These are phyloP conservation scores for Amphipyra berbera DNA, from an alignment of 2,888 invertebrate genomes.

Conservation along the genomic window DNA sequence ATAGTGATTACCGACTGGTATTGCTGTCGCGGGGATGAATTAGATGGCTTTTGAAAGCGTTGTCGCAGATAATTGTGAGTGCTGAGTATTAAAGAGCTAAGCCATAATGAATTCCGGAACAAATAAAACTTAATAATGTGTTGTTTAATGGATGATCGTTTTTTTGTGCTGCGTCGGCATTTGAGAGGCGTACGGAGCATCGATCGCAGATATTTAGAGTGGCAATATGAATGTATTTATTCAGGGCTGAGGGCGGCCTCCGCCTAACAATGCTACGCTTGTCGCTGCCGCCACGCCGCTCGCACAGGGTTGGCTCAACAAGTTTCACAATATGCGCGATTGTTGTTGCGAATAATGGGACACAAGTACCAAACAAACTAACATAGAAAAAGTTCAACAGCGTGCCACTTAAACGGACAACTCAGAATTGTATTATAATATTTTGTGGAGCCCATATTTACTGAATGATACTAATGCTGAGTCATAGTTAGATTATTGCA, in stretches of 20 bases:
- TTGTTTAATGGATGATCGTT: constrained; percentile 61
- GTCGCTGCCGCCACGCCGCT: constrained; percentile 79
- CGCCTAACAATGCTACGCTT: constrained; percentile 89
- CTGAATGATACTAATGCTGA: not conserved
- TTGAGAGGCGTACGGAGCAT: constrained; percentile 70
- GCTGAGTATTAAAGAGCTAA: constrained; percentile 14
- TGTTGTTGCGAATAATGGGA: constrained; percentile 27
- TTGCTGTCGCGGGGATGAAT: constrained; percentile 20
- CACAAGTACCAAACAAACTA: constrained; percentile 3
- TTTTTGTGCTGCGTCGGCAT: constrained; percentile 64
- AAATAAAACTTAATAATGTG: constrained; percentile 59
- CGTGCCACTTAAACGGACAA: not conserved
- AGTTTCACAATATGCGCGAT: constrained; percentile 29
- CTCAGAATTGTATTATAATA: not conserved
- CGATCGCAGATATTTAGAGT: constrained; percentile 87
- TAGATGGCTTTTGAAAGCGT: constrained; percentile 16
- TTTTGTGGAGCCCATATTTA: not conserved
- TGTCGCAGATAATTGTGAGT: constrained; percentile 13
- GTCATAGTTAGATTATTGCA: too few relatives aligned
- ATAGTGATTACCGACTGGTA: constrained; percentile 30
- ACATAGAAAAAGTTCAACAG: not conserved
- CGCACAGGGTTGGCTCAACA: constrained; percentile 74
- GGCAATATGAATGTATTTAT: constrained; percentile 90
- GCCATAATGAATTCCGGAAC: constrained; percentile 40
- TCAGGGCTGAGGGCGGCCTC: constrained; percentile 86